Percentiles rank a stretch among this genome's conserved stretches.
Conservation (phyloP, 2,797 vertebrate species). For the Megalops cyprinoides region DNA sequence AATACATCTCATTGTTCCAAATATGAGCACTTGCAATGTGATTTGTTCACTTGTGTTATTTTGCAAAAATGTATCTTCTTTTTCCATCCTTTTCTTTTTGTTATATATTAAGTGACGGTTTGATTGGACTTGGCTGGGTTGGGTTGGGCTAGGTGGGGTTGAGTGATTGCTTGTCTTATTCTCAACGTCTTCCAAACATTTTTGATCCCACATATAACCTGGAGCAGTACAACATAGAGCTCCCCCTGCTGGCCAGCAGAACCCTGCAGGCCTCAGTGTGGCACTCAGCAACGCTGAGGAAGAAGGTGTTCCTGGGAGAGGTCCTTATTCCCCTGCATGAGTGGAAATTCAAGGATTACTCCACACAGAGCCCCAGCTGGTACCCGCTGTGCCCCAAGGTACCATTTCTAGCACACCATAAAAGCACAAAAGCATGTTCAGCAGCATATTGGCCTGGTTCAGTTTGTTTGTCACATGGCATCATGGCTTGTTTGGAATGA, state of each 20-base stretch:
- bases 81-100: too few species aligned
- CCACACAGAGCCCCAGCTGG: slow-evolving; percentile 68
- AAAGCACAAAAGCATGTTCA: slow-evolving; percentile 51
- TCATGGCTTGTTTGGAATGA: too few species aligned
- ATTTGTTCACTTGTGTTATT: too few species aligned
- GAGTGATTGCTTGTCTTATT: neutral
- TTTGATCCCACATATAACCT: neutral
- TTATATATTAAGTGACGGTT: too few species aligned
- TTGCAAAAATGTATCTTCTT: too few species aligned
- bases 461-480: neutral
- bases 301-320: slow-evolving; percentile 85
- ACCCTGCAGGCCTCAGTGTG: slow-evolving; percentile 84
- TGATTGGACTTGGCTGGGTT: too few species aligned
- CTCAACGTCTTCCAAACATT: neutral
- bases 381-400: slow-evolving; percentile 83
- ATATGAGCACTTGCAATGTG: neutral
- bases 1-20: neutral
- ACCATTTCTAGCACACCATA: too few species aligned
- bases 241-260: slow-evolving; percentile 71
- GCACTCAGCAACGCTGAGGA: slow-evolving; percentile 79
- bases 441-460: neutral
- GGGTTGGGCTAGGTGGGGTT: neutral
- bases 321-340: slow-evolving; percentile 78
- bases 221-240: slow-evolving; percentile 77
- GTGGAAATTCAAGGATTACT: slow-evolving; percentile 76